Evolutionary conservation across 1,140 invertebrate genomes (phyloP), one percentile per base, ranked within the genome.

Genomic region (Probaryconus sp.): DNA sequence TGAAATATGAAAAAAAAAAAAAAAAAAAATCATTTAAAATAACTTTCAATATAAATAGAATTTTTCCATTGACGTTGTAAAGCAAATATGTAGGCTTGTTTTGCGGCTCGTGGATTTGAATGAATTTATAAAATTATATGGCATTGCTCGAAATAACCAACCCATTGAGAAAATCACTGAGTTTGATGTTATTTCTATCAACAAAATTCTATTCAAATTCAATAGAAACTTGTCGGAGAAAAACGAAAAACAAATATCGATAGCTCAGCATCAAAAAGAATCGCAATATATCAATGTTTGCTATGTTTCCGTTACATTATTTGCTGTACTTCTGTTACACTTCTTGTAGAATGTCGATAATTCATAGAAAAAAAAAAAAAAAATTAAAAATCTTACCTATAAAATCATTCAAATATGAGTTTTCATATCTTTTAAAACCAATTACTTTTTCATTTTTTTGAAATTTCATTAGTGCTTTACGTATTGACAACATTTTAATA

Each of bases 181-280:
- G 50, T 31, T 28, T 28, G 50, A 38, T 20, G 33, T 53, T 53
- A 53, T 53, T 53, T 28, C 35, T 13, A 53, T 53, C 50, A 28
- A 28, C 33, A 24, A 40, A 40, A 21, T 53, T 53, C 20, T 33
- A 38, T 51, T 51, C 38, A 51, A 51, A 51, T 51, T 37, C 47
- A 33, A 21, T 35, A 18, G 30, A 50, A 50, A 40, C 35, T 33
- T 42, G 24, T 55, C 40, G 50, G 40, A 33, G 16, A 11, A 55
- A 55, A 42, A n/a, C n/a, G 50, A 33, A 30, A 30, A 55, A 42
- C 35, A 55, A 55, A 55, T 42, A 42, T 55, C 50, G 50, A n/a
- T 3, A 38, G 38, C 48, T 21, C 31, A 33, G 48, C 20, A 16
- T 51, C 18, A 40, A 28, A 17, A 38, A 40, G 50, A 28, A 40